Percentiles rank a stretch among this genome's conserved stretches.
These are phyloP conservation scores for Morpho deidamia DNA, from an alignment of 2,888 invertebrate genomes.

Conservation along the genomic window DNA sequence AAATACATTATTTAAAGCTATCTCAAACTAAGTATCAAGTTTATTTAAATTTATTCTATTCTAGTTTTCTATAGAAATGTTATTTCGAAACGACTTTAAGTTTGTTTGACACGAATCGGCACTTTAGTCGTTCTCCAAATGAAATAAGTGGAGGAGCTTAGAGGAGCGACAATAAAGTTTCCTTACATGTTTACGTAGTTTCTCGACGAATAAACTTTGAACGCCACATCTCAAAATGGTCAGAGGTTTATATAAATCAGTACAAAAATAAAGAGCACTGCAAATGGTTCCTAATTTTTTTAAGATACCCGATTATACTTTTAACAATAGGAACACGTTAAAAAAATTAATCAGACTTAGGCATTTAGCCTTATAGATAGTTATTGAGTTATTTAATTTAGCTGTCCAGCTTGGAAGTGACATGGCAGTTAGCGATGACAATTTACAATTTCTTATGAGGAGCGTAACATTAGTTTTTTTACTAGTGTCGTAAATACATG, in stretches of 20 bases:
- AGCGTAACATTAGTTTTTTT: too few relatives aligned
- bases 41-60: slow-evolving; percentile 9
- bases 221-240: slow-evolving; percentile 28
- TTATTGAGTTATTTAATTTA: too few relatives aligned
- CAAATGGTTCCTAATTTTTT: too few relatives aligned
- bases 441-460: too few relatives aligned
- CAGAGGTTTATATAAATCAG: slow-evolving; percentile 4
- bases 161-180: slow-evolving; percentile 56
- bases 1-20: background rate
- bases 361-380: too few relatives aligned
- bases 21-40: slow-evolving; percentile 3
- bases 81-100: slow-evolving; percentile 20
- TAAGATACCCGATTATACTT: too few relatives aligned
- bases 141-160: slow-evolving; percentile 46
- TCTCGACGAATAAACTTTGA: slow-evolving; percentile 43
- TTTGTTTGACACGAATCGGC: slow-evolving; percentile 46
- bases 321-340: too few relatives aligned
- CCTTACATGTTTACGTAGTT: slow-evolving; percentile 51
- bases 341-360: too few relatives aligned
- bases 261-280: background rate
- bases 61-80: slow-evolving; percentile 13
- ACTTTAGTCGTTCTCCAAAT: slow-evolving; percentile 47
- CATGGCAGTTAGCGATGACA: too few relatives aligned
- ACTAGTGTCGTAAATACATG: too few relatives aligned
- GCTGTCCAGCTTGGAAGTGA: too few relatives aligned